Percentiles rank a stretch among this genome's conserved stretches.
Conservation (phyloP, 2,113 vertebrate species). For the Bambusicola thoracicus region DNA sequence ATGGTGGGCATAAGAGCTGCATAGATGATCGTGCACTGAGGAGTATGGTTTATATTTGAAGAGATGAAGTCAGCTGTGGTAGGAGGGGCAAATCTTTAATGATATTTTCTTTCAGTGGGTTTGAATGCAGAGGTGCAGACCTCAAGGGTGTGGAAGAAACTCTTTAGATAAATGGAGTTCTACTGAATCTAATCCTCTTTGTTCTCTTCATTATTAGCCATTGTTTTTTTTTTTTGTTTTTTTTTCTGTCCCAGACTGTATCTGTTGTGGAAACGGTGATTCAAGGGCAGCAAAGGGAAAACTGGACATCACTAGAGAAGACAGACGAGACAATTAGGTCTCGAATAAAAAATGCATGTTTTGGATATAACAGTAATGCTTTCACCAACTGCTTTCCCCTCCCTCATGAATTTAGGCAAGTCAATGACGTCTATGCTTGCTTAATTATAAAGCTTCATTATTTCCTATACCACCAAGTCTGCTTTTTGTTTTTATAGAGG, state of each 20-base stretch:
- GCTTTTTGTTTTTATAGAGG: neutral
- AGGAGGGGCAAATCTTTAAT: neutral
- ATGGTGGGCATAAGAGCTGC: neutral
- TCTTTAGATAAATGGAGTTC: neutral
- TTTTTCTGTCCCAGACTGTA: neutral
- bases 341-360: neutral
- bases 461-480: neutral
- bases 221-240: neutral
- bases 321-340: neutral
- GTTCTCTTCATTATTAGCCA: neutral
- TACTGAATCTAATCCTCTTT: neutral
- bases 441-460: slow-evolving; percentile 28
- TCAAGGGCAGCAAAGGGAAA: neutral
- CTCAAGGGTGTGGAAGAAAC: neutral
- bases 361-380: neutral
- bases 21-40: neutral
- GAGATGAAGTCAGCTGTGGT: neutral
- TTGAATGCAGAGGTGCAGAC: neutral
- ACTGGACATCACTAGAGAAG: neutral
- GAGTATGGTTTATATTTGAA: neutral
- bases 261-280: neutral
- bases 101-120: neutral
- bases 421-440: neutral
- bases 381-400: neutral
- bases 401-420: neutral